A percentile compares a stretch with the other conserved stretches of the same genome.
Conservation (phyloP, 2,888 invertebrate genomes). For the Heliconius charithonia region DNA sequence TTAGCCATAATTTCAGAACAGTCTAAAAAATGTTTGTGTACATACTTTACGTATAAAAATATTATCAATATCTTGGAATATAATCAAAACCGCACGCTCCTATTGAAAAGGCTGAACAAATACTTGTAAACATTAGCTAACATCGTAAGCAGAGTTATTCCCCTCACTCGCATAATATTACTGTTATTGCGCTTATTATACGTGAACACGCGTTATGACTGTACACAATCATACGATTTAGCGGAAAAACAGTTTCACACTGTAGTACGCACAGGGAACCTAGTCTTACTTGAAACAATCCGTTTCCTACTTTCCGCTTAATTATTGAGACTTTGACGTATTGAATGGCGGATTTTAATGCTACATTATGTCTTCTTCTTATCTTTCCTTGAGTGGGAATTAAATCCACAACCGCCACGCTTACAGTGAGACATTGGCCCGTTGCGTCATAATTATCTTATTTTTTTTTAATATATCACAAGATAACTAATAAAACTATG, state of each 20-base stretch:
- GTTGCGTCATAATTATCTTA: no score
- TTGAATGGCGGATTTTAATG: background rate
- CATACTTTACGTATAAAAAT: no score
- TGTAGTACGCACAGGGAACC: background rate
- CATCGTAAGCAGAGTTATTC: conserved; percentile 50
- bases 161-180: conserved; percentile 55
- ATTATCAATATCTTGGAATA: background rate
- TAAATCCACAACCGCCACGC: no score
- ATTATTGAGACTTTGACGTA: background rate
- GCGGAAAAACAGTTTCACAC: conserved; percentile 12
- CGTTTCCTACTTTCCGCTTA: rapidly evolving
- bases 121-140: conserved; percentile 51
- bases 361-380: background rate
- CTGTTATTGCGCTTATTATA: conserved; percentile 57
- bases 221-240: conserved; percentile 14
- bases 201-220: conserved; percentile 50
- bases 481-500: no score
- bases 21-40: no score
- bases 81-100: conserved; percentile 14
- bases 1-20: no score
- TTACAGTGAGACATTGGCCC: no score
- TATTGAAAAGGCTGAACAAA: conserved; percentile 48
- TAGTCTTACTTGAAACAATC: background rate
- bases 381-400: no score
- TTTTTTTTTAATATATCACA: no score